Conservation (phyloP, 1,140 invertebrate species). For the Camponotus pennsylvanicus region DNA sequence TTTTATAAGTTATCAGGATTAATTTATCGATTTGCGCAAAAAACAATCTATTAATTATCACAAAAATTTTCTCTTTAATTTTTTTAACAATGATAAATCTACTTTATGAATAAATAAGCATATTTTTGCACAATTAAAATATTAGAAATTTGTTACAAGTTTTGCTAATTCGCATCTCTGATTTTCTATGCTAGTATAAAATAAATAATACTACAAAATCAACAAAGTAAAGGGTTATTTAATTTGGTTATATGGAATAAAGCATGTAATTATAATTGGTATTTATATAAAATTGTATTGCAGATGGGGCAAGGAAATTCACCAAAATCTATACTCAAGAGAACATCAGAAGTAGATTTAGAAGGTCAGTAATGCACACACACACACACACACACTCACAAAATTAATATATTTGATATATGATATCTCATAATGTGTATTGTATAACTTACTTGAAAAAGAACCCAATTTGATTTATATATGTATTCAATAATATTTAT, state of each 20-base stretch:
- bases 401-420: neutral
- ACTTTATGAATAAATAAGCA: neutral
- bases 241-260: slow-evolving; percentile 5
- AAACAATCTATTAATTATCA: too few species aligned
- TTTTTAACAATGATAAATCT: neutral
- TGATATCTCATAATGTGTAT: slow-evolving; percentile 16
- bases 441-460: slow-evolving; percentile 17
- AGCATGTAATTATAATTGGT: neutral
- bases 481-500: slow-evolving; percentile 6
- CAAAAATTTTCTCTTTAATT: neutral
- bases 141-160: neutral
- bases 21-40: too few species aligned
- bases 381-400: neutral
- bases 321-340: slow-evolving; percentile 68
- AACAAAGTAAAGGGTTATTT: neutral
- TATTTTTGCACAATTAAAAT: neutral
- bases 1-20: too few species aligned
- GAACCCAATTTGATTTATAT: slow-evolving; percentile 5
- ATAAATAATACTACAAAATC: neutral
- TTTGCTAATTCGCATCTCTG: too few species aligned
- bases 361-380: slow-evolving; percentile 72
- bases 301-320: slow-evolving; percentile 75
- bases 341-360: slow-evolving; percentile 73
- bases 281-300: neutral
- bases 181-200: too few species aligned